Percentiles rank a stretch among this genome's conserved stretches.
Evolutionary conservation across 2,113 vertebrate genomes (phyloP).

Genomic region (Gymnogyps californianus): DNA sequence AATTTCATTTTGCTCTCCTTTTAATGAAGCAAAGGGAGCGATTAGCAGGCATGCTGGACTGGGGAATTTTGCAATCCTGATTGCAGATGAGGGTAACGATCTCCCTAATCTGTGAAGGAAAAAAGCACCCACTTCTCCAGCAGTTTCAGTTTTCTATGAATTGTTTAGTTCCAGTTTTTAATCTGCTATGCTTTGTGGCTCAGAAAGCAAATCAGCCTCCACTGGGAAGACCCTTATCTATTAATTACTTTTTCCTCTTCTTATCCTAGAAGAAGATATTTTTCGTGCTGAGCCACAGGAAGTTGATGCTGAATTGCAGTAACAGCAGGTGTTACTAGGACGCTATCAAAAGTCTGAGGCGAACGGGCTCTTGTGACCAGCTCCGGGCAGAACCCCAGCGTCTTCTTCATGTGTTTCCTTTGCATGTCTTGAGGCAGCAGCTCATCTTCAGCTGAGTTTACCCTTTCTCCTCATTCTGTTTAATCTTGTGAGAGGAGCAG

Average conservation of each 20-base stretch:
- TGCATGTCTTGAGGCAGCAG: background rate
- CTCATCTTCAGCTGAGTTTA: background rate
- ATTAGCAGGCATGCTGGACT: background rate
- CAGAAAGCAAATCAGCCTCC: background rate
- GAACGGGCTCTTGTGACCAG: background rate
- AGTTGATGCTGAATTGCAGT: background rate
- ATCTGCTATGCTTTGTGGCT: background rate
- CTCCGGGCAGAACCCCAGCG: background rate
- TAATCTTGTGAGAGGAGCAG: background rate
- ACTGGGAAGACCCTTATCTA: slow-evolving; percentile 24
- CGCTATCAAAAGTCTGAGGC: background rate
- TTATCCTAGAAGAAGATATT: background rate
- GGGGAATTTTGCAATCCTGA: background rate
- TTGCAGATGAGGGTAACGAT: background rate
- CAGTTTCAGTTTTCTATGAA: background rate
- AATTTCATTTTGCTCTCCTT: background rate
- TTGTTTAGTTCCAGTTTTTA: background rate
- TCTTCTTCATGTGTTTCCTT: background rate
- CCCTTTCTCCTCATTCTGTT: background rate
- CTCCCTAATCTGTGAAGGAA: background rate
- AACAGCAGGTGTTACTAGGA: background rate
- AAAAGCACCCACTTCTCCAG: background rate
- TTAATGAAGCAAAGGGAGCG: background rate
- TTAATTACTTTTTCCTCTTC: slow-evolving; percentile 28
- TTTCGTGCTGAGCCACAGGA: background rate